Conservation (phyloP, 2,113 vertebrate genomes). For the Pseudolaguvia tuberculata region DNA sequence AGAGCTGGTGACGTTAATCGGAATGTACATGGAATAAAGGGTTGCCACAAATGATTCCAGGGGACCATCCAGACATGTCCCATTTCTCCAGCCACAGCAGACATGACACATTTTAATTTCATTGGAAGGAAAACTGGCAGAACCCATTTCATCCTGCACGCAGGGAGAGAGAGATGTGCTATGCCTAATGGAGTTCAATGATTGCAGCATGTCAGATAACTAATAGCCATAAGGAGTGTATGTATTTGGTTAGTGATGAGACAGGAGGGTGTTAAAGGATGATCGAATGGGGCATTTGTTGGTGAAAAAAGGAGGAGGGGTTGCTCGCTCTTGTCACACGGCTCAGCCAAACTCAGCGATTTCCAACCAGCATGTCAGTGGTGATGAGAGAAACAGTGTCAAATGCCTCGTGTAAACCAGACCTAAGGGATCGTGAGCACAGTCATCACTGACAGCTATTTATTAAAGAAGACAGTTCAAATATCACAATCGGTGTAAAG, state of each 20-base stretch:
- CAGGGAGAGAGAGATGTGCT: slow-evolving; percentile 60
- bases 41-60: slow-evolving; percentile 60
- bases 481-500: slow-evolving; percentile 96
- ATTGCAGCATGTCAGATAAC: slow-evolving; percentile 66
- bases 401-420: slow-evolving; percentile 56
- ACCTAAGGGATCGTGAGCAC: slow-evolving; percentile 56
- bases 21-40: slow-evolving; percentile 59
- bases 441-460: slow-evolving; percentile 86
- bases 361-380: slow-evolving; percentile 52
- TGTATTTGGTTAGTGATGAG: slow-evolving; percentile 60
- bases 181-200: slow-evolving; percentile 72
- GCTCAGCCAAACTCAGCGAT: slow-evolving; percentile 47
- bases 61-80: slow-evolving; percentile 53
- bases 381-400: slow-evolving; percentile 54
- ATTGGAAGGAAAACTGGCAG: slow-evolving; percentile 61
- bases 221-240: slow-evolving; percentile 58
- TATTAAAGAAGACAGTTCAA: slow-evolving; percentile 98
- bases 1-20: slow-evolving; percentile 52
- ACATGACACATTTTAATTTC: slow-evolving; percentile 74
- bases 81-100: slow-evolving; percentile 55
- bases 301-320: slow-evolving; percentile 44
- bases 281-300: slow-evolving; percentile 47
- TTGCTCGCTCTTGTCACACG: slow-evolving; percentile 49
- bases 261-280: slow-evolving; percentile 45
- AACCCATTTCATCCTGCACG: slow-evolving; percentile 64